Percentiles rank a stretch among this genome's conserved stretches.
These are phyloP conservation scores for Gorsachius magnificus DNA, from an alignment of 2,797 vertebrate species.

Conservation along the genomic window DNA sequence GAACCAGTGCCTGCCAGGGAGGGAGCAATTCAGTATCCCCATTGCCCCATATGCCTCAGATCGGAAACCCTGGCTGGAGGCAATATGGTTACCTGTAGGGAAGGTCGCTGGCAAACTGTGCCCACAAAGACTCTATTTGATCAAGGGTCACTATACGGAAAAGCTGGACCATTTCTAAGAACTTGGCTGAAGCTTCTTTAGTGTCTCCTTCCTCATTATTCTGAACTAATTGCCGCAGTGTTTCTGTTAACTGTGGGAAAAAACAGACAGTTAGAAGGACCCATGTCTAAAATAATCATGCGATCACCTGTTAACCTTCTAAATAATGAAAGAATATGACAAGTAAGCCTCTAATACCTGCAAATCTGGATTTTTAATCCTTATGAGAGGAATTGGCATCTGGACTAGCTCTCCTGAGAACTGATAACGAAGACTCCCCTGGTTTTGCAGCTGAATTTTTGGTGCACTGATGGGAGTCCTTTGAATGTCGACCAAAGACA, in stretches of 20 bases:
- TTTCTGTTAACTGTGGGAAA: constrained; percentile 74
- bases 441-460: constrained; percentile 68
- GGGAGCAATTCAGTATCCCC: background rate
- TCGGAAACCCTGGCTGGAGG: background rate
- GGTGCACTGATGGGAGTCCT: constrained; percentile 8
- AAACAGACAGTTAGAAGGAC: background rate
- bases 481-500: constrained; percentile 52
- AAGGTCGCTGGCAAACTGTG: constrained; percentile 67
- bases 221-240: constrained; percentile 76
- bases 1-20: constrained; percentile 80
- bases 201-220: constrained; percentile 69
- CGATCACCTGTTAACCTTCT: background rate
- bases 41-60: background rate
- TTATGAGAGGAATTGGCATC: constrained; percentile 80
- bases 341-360: constrained; percentile 73
- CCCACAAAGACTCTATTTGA: constrained; percentile 82
- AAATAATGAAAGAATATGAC: background rate
- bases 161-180: constrained; percentile 80
- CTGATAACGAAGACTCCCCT: constrained; percentile 79
- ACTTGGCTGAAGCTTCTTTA: constrained; percentile 70
- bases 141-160: constrained; percentile 75
- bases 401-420: constrained; percentile 69
- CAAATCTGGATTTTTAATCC: constrained; percentile 70
- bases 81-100: constrained; percentile 75
- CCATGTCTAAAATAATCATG: background rate